Evolutionary conservation across 2,888 invertebrate species (phyloP), one percentile per base, ranked within the genome.

Genomic region (Hirudinaria manillensis): DNA sequence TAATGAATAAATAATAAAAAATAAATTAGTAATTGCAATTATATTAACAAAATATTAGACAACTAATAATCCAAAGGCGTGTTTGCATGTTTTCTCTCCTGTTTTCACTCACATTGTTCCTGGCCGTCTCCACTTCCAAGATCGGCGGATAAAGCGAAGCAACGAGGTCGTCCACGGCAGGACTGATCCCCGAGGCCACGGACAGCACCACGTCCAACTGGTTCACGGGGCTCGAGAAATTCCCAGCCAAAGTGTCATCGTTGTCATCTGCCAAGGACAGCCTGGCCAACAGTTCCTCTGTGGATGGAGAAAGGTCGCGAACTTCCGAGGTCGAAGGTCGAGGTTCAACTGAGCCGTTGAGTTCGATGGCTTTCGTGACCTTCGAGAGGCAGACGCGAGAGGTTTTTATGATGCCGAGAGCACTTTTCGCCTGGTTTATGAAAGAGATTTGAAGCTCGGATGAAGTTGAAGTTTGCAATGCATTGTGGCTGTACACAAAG

Each of bases 371-470:
- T 61, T 61, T 61, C 7, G 7, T 27, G 29, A 61, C 19, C 13
- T 61, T 61, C 10, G 61, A 24, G 29, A 61, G 61, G 29, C 61
- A 61, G 24, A 10, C 61, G 13, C 29, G 24, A 6, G 61, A 61
- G 24, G 61, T 61, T 61, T 61, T 61, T 24, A 61, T 10, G 29
- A 61, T 24, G 61, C 61, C 61, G 24, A 61, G 29, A 61, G 61
- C 61, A 6, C 24, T 27, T 19, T 7, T 61, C 3, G 29, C 61
- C 61, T 61, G 29, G 29, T 53, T 53, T 53, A 16, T 53, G 13
- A 61, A n/a, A 13, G 29, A 10, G 24, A 61, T 61, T n/a, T n/a
- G 45, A 45, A 16, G 45, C 16, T 45, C 10, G 10, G 1, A 45
- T 45, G 45, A 16, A 7, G 10, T 3, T 3, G 10, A 38, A n/a